Conservation (phyloP, 2,113 vertebrate species). For the Chiloscyllium plagiosum region DNA sequence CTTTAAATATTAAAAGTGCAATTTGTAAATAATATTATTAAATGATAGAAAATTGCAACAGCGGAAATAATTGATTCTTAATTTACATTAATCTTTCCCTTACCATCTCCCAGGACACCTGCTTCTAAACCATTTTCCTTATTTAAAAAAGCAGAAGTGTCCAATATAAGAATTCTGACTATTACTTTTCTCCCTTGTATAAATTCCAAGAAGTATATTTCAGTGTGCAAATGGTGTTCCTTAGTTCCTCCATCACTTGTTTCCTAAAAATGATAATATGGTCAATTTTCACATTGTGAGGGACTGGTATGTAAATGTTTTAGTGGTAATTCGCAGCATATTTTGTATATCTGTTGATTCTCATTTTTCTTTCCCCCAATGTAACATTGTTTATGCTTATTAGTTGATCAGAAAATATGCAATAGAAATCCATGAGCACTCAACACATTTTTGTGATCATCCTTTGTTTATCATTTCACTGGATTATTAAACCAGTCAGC, state of each 20-base stretch:
- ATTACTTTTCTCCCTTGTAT: background rate
- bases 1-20: background rate
- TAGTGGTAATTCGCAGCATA: background rate
- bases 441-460: background rate
- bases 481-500: background rate
- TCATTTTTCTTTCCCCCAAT: too few species aligned
- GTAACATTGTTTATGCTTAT: background rate
- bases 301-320: background rate
- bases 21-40: background rate
- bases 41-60: constrained; percentile 5
- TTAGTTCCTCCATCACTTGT: background rate
- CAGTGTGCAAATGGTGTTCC: background rate
- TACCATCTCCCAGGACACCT: background rate
- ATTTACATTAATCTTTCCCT: background rate
- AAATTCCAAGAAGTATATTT: background rate
- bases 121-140: background rate
- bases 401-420: background rate
- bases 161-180: background rate
- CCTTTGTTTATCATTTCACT: background rate
- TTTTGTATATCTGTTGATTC: too few species aligned
- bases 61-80: background rate
- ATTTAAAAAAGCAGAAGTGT: background rate
- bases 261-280: background rate
- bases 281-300: background rate
- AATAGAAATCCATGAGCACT: background rate